Conservation (phyloP, 2,797 vertebrate genomes). For the Scomberomorus guttatus region DNA sequence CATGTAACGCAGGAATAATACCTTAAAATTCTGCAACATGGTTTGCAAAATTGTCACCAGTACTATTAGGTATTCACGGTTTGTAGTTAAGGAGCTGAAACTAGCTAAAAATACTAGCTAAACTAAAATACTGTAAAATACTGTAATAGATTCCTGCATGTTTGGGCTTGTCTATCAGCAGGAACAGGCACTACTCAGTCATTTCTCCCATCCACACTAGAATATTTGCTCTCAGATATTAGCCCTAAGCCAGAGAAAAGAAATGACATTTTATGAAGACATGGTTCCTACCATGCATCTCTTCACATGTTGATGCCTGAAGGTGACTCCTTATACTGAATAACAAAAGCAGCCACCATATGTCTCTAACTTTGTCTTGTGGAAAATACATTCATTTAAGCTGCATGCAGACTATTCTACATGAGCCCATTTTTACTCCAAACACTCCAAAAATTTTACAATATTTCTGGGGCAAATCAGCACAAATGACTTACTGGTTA, state of each 20-base stretch:
- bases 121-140: conserved; percentile 14
- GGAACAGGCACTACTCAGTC: conserved; percentile 13
- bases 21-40: not conserved
- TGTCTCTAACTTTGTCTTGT: conserved; percentile 62
- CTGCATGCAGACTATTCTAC: conserved; percentile 65
- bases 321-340: conserved; percentile 63
- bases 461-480: conserved; percentile 28
- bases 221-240: conserved; percentile 65
- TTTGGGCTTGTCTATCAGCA: conserved; percentile 29
- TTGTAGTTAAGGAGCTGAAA: conserved; percentile 5
- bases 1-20: not conserved
- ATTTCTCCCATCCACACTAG: conserved; percentile 37
- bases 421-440: conserved; percentile 30
- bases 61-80: not conserved
- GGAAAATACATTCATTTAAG: conserved; percentile 53
- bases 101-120: not conserved
- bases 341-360: conserved; percentile 55
- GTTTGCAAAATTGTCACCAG: conserved; percentile 33
- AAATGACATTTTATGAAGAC: conserved; percentile 50
- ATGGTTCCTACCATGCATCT: conserved; percentile 69
- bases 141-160: conserved; percentile 15
- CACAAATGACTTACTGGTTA: conserved; percentile 20
- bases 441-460: conserved; percentile 20
- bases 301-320: conserved; percentile 72
- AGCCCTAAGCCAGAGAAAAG: conserved; percentile 55